Evolutionary conservation across 2,113 vertebrate species (phyloP), one percentile per base, ranked within the genome.

Genomic region (Megatriorchis doriae): DNA sequence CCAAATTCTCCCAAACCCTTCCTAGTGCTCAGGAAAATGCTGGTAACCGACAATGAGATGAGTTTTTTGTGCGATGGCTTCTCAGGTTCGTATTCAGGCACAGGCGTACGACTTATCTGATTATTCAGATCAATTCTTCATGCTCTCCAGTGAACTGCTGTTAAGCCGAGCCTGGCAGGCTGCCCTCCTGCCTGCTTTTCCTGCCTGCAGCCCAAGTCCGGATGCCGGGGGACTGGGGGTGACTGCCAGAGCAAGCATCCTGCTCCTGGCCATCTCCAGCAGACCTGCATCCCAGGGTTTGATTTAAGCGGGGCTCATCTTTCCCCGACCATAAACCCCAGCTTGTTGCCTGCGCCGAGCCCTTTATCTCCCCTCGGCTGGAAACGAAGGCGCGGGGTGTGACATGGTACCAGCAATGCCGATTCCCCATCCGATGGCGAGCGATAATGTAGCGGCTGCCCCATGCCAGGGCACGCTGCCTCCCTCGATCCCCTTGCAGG

Each of bases 381-480:
- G 85, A 26, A 43, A 70, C 58, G 80, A 80, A 93, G 71, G 43
- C 3, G 0, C 31, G 1, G 65, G 73, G 52, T 85, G 88, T 3
- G 12, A 27, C 38, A 15, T 0, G 48, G 90, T 32, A 19, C 81
- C 40, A 5, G 53, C 11, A 8, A 16, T 1, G 1, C 14, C 4
- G 1, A 22, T 29, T 55, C 73, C 43, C 32, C 1, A 0, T 52
- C 22, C 2, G 0, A 6, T 22, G 88, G 68, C 0, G 7, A 55
- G n/a, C 0, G 61, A 82, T 56, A 88, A 43, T 4, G 5, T 0
- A 1, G 62, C 0, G 1, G 9, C 36, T 81, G 72, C 67, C 56
- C 52, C 4, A 0, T 47, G 63, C 89, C 63, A 1, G 0, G 84
- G 67, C 58, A 31, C 0, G 1, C 32, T 59, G 74, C 62, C 55